Evolutionary conservation across 2,797 vertebrate genomes (phyloP).

Genomic region (Apodemus agrarius): DNA sequence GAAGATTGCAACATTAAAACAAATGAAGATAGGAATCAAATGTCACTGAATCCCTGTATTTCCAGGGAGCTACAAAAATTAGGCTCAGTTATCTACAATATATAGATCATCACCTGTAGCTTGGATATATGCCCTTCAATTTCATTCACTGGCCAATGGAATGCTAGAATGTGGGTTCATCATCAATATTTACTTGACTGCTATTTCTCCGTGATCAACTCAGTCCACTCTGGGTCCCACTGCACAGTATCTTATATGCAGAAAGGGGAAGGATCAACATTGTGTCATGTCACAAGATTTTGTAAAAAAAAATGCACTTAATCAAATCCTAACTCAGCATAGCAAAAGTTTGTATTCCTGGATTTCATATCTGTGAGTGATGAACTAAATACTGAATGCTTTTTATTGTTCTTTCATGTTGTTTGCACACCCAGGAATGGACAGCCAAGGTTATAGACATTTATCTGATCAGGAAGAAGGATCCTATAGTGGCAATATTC

Average conservation of each 20-base stretch:
- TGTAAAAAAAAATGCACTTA: neutral
- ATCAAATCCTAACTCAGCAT: rapidly evolving
- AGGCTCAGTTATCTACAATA: neutral
- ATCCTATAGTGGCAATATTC: neutral
- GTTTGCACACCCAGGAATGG: neutral
- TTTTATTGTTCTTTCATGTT: neutral
- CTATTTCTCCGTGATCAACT: neutral
- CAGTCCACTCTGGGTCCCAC: neutral
- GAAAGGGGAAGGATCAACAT: neutral
- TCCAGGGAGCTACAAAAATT: neutral
- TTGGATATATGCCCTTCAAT: neutral
- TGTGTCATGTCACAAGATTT: neutral
- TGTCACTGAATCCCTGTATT: neutral
- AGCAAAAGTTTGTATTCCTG: rapidly evolving
- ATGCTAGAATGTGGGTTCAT: neutral
- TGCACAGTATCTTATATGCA: neutral
- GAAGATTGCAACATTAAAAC: neutral
- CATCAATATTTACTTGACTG: neutral
- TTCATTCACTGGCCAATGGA: neutral
- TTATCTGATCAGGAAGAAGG: neutral
- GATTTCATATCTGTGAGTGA: neutral
- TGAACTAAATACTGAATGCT: neutral
- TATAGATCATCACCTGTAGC: neutral
- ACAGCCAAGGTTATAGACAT: too few relatives aligned
- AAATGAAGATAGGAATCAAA: neutral